Percentiles rank a stretch among this genome's conserved stretches.
phyloP scores from a whole-genome alignment of 2,113 vertebrate genomes.

The Sturnira hondurensis region DNA sequence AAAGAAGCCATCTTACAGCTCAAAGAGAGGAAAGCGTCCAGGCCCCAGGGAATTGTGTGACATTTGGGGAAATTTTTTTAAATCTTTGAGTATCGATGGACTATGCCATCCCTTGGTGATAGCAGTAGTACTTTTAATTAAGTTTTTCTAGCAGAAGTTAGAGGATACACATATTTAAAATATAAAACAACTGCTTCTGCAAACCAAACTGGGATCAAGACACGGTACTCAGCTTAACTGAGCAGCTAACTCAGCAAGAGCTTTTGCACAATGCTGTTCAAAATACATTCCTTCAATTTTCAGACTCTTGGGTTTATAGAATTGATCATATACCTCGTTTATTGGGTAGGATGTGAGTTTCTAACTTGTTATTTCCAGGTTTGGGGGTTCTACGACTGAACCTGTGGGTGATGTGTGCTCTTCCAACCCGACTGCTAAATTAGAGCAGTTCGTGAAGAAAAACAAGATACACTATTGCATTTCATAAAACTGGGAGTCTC shows the following conservation, averaged over 20 bases:
- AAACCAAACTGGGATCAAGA: background rate
- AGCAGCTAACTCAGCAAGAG: background rate
- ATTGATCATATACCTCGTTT: background rate
- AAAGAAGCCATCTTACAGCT: slow-evolving; percentile 9
- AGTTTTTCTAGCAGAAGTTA: slow-evolving; percentile 65
- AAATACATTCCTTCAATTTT: background rate
- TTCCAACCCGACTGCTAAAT: background rate
- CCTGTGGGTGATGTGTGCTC: background rate
- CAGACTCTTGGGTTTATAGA: background rate
- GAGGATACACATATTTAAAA: slow-evolving; percentile 30
- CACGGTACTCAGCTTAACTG: background rate
- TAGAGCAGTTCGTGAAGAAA: background rate
- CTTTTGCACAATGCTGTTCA: background rate
- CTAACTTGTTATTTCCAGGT: background rate
- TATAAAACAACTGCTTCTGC: slow-evolving; percentile 28
- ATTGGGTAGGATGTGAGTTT: background rate
- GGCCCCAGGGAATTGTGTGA: slow-evolving; percentile 41
- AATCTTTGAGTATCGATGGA: slow-evolving; percentile 66
- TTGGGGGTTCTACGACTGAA: background rate
- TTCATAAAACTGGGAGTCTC: background rate
- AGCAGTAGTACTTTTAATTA: slow-evolving; percentile 75
- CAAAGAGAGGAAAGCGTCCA: slow-evolving; percentile 56
- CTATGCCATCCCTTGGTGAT: slow-evolving; percentile 56
- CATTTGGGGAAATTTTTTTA: slow-evolving; percentile 33
- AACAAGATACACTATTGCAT: background rate